Evolutionary conservation across 2,113 vertebrate species (phyloP), one percentile per base, ranked within the genome.

Genomic region (Oriolus oriolus): DNA sequence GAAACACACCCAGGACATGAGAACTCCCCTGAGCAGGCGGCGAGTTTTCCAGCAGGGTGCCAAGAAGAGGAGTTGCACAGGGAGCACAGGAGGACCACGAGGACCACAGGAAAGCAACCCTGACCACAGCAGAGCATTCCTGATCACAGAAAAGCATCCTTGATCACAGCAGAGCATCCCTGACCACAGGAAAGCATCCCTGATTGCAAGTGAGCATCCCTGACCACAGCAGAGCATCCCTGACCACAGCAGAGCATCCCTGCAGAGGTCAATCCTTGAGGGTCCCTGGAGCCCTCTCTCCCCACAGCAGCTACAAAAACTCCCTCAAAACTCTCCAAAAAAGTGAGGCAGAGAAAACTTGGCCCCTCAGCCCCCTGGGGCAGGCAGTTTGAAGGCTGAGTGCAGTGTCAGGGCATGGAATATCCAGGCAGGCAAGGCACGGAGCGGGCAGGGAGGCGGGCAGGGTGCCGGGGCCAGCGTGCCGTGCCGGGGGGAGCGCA

Each of bases 231-330:
- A 52, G 1, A 63, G 35, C 22, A 59, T 5, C 16, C 33, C 11
- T 44, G 9, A 31, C 0, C 9, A 10, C 11, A 68, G 22, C 0
- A 57, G 1, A 33, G 23, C 18, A 78, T 27, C 13, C n/a, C 17
- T 39, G 10, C 23, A 13, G 33, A 44, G 27, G 8, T 18, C 66
- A 73, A n/a, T 16, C 45, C 63, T 1, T 1, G 31, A 23, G 12
- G 13, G 3, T 37, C 20, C 20, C 37, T 1, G 0, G 33, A 65
- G 35, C 26, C 61, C 53, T 13, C 75, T 13, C 52, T 30, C 27
- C 30, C 16, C 17, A 13, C 0, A 1, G 27, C 47, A 85, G 47
- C 82, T 44, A 70, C 3, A 20, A 78, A 69, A 87, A 7, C 75
- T 54, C 27, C 77, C 63, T 64, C 35, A 13, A 59, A 81, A 31